phyloP scores from a whole-genome alignment of 2,797 vertebrate genomes.

The Macroramphosus scolopax region DNA sequence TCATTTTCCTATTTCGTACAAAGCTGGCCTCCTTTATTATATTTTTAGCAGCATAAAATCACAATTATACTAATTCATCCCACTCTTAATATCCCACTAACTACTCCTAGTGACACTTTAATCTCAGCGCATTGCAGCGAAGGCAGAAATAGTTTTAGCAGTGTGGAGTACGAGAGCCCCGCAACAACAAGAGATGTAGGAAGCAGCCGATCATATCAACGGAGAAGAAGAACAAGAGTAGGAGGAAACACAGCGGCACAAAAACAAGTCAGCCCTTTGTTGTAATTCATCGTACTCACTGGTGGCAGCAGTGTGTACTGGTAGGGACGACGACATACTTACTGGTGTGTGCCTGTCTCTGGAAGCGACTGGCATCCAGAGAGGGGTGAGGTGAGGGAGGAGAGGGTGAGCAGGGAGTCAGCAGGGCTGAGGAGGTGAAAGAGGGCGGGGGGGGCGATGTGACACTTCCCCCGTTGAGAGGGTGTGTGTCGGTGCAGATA shows the following conservation, averaged over 20 bases:
- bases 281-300: conserved; percentile 32
- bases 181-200: too few relatives aligned
- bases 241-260: conserved; percentile 6
- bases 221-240: conserved; percentile 1
- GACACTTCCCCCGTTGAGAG: conserved; percentile 67
- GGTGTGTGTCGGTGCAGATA: conserved; percentile 68
- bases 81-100: not conserved
- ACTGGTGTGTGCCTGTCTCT: conserved; percentile 63
- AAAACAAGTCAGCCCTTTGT: conserved; percentile 39
- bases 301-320: conserved; percentile 28
- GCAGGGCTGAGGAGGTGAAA: conserved; percentile 55
- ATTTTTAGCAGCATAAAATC: not conserved
- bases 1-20: conserved; percentile 13
- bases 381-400: conserved; percentile 36
- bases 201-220: too few relatives aligned
- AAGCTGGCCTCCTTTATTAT: not conserved
- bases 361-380: conserved; percentile 46
- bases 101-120: too few relatives aligned
- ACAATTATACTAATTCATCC: conserved; percentile 3
- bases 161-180: too few relatives aligned
- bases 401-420: conserved; percentile 48
- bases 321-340: conserved; percentile 56
- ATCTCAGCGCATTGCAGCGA: too few relatives aligned
- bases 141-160: too few relatives aligned
- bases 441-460: conserved; percentile 16